Base-by-base conservation (phyloP, 2,113 vertebrate species). In the Hemiscyllium ocellatum region DNA sequence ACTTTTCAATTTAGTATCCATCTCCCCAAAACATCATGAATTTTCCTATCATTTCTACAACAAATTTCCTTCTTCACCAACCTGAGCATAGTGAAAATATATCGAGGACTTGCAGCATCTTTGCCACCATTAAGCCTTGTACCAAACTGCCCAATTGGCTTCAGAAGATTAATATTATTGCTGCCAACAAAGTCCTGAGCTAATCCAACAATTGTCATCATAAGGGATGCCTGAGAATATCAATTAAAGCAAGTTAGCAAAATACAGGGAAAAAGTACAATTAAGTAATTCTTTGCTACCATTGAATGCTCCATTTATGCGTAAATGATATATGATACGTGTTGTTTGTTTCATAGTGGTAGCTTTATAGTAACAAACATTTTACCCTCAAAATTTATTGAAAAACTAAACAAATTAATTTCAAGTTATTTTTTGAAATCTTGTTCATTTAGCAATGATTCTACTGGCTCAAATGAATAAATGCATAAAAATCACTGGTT, bases 61-160 rank as follows among this genome's bases (percentile, higher is more conserved):
- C 24, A 22, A 70, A 70, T 70, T 70, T 76, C 72, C 29, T 7
- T 50, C 24, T 33, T 29, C 37, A 96, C 97, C 96, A 70, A 99
- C 99, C 99, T 99, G 96, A 99, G 99, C 99, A 99, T 99, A 95
- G 99, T 99, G 96, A 99, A 99, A 97, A 99, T 99, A 97, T 99
- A 99, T 98, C 99, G 98, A 97, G 99, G 99, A 96, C 99, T 99
- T 97, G 99, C 99, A 86, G 99, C 99, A 97, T 99, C 99, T 93
- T 99, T 99, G 95, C 99, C 99, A 56, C 99, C 99, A 0, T 99
- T 98, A 78, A 99, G 96, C 96, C 99, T 97, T 1, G 99, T 99
- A 96, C 99, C 99, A 97, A 99, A 99, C 97, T 99, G 99, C 96
- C 99, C 99, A 52, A 98, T 97, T 80, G 99, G 99, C 96, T 99